phyloP scores from a whole-genome alignment of 2,888 invertebrate genomes.

The Syrista parreyssii region DNA sequence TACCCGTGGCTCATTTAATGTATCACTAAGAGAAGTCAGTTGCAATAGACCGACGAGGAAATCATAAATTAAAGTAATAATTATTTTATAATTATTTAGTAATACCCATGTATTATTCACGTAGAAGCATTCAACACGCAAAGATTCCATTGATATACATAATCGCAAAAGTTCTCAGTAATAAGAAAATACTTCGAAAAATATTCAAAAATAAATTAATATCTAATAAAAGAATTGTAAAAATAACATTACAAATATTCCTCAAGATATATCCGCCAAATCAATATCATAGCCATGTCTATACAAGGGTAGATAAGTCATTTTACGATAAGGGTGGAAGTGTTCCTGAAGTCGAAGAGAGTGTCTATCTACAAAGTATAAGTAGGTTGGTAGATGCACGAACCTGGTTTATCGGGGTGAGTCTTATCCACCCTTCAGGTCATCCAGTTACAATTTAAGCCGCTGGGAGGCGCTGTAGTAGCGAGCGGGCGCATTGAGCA shows the following conservation, averaged over 20 bases:
- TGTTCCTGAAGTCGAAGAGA: not conserved
- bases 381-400: not conserved
- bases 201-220: not conserved
- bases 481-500: slow-evolving; percentile 28
- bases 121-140: not conserved
- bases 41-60: not conserved
- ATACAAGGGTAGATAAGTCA: not conserved
- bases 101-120: not conserved
- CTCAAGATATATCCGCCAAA: not conserved
- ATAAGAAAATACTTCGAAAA: too few relatives aligned
- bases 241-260: not conserved
- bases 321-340: not conserved
- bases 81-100: not conserved
- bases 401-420: not conserved
- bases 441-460: not conserved
- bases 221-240: not conserved
- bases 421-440: not conserved
- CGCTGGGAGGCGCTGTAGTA: slow-evolving; percentile 24
- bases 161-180: not conserved
- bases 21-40: not conserved
- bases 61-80: not conserved
- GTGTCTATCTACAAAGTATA: not conserved
- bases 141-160: not conserved
- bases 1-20: too few relatives aligned
- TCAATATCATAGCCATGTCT: not conserved